Conservation (phyloP, 2,797 vertebrate species). For the Acrossocheilus wenchowensis region DNA sequence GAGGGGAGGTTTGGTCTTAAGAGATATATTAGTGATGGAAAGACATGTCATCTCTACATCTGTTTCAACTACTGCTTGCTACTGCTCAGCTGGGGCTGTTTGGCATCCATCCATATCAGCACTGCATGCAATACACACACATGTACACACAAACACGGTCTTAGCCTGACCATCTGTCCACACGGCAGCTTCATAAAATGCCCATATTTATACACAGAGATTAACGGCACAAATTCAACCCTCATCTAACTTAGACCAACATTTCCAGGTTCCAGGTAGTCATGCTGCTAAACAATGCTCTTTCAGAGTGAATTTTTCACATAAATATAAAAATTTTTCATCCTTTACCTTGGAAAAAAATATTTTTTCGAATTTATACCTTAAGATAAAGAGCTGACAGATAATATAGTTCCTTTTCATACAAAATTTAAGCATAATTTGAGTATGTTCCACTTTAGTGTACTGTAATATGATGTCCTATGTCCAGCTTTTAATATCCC, state of each 20-base stretch:
- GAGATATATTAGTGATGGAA: conserved; percentile 62
- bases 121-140: conserved; percentile 58
- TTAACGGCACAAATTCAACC: conserved; percentile 6
- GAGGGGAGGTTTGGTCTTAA: conserved; percentile 33
- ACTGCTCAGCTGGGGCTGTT: conserved; percentile 68
- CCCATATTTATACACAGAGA: conserved; percentile 18
- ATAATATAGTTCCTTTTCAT: not conserved
- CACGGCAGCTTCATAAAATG: conserved; percentile 13
- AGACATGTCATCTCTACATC: conserved; percentile 67
- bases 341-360: not conserved
- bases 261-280: not conserved
- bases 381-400: not conserved
- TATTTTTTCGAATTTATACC: not conserved
- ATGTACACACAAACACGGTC: conserved; percentile 48
- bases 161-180: conserved; percentile 44
- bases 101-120: conserved; percentile 52
- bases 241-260: not conserved
- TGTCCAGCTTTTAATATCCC: not conserved
- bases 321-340: not conserved
- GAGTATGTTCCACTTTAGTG: not conserved
- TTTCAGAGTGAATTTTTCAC: not conserved
- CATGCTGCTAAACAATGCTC: not conserved
- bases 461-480: not conserved
- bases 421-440: not conserved
- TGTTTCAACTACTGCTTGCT: conserved; percentile 59